Evolutionary conservation across 2,888 invertebrate species (phyloP).

Genomic region (Trissoscelio sp.): DNA sequence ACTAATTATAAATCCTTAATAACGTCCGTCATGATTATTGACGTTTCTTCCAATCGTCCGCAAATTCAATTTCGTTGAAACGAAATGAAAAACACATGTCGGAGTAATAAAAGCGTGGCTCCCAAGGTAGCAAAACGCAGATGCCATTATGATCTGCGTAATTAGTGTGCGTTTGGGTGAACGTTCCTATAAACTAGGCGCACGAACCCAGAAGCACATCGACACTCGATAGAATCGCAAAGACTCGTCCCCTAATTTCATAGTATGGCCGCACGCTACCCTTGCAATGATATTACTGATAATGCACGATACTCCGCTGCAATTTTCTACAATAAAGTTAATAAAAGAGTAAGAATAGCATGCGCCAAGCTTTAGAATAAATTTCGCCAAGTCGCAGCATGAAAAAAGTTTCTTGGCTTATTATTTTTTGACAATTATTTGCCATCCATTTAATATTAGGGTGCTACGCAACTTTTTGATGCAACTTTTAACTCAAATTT

Average conservation of each 20-base stretch:
- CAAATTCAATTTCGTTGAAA: conserved; percentile 29
- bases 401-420: conserved; percentile 4
- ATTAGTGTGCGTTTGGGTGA: conserved; percentile 52
- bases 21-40: background rate
- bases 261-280: conserved; percentile 53
- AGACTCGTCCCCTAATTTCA: conserved; percentile 62
- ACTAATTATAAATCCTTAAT: conserved; percentile 5
- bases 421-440: conserved; percentile 10
- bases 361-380: conserved; percentile 36
- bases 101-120: conserved; percentile 11
- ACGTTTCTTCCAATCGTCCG: background rate
- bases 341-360: conserved; percentile 55
- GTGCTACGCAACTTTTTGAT: too few species aligned
- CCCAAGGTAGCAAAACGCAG: conserved; percentile 23
- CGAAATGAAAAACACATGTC: conserved; percentile 26
- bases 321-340: conserved; percentile 65
- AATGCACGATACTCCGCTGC: conserved; percentile 62
- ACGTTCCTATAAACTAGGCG: conserved; percentile 54
- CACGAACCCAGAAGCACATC: conserved; percentile 60
- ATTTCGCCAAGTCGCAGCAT: conserved; percentile 11
- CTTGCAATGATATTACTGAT: conserved; percentile 57
- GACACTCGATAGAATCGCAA: conserved; percentile 65
- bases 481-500: too few species aligned
- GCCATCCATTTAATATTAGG: too few species aligned
- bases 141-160: conserved; percentile 50